Evolutionary conservation across 2,797 vertebrate genomes (phyloP).

Genomic region (Rhadinocentrus ornatus): DNA sequence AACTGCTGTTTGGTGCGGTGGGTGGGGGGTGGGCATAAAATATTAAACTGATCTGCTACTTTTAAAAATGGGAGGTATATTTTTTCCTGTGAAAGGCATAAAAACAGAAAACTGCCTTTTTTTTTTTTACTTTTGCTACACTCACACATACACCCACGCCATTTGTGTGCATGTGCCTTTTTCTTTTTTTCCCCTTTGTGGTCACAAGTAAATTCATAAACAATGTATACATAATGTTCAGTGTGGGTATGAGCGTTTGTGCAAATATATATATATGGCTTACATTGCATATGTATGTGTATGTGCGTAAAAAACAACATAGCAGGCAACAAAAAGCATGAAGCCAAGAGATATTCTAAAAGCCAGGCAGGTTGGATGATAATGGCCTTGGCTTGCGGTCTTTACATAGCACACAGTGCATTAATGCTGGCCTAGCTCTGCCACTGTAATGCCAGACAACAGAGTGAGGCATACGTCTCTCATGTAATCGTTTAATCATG

Average conservation of each 20-base stretch:
- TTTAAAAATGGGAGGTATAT: background rate
- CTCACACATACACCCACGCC: background rate
- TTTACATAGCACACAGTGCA: constrained; percentile 64
- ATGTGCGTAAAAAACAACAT: constrained; percentile 30
- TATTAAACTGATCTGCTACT: constrained; percentile 21
- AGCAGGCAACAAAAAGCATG: constrained; percentile 52
- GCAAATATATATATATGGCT: constrained; percentile 19
- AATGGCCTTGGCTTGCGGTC: constrained; percentile 65
- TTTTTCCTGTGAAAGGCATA: constrained; percentile 11
- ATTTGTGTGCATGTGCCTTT: background rate
- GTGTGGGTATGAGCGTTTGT: constrained; percentile 15
- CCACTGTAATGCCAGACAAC: constrained; percentile 45
- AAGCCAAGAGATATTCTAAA: constrained; percentile 55
- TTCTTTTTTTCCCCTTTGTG: background rate
- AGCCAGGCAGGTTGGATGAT: constrained; percentile 56
- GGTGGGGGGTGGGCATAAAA: constrained; percentile 8
- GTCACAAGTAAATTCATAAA: background rate
- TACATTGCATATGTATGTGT: constrained; percentile 25
- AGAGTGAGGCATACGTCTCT: constrained; percentile 37
- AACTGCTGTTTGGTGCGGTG: constrained; percentile 7
- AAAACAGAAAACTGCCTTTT: background rate
- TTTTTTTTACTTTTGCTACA: background rate
- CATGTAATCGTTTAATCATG: constrained; percentile 45
- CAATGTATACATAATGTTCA: constrained; percentile 18
- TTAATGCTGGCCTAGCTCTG: constrained; percentile 59